Evolutionary conservation across 2,113 vertebrate species (phyloP), one percentile per base, ranked within the genome.

Genomic region (Oceanodroma tethys): DNA sequence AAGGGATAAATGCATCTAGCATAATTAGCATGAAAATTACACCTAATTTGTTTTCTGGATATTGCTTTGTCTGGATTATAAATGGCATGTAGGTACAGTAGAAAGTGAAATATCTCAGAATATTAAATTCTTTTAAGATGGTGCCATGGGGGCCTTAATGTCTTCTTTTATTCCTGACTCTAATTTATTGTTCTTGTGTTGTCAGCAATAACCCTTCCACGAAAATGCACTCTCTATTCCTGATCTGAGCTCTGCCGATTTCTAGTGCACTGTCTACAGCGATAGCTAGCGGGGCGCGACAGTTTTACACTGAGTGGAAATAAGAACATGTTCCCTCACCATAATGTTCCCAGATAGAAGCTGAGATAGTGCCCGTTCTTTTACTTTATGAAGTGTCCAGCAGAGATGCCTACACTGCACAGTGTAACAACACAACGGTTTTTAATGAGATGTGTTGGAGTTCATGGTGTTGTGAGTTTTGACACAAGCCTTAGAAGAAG

Each of bases 21-120:
- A 55, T 93, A 97, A 98, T 98, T 97, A 98, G 85, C 89, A 90
- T 65, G 67, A 95, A 97, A 98, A 98, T 97, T 97, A 60, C 66
- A 78, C 85, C 81, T 95, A 52, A 73, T 95, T 96, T 97, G 40
- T 95, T 97, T 96, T 50, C 83, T 87, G 75, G 74, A 38, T 98
- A 94, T 97, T 98, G 87, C 82, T 71, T 81, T 96, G 59, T 92
- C 93, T 97, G 73, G 68, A 62, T 97, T 96, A 97, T 93, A 80
- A 95, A 96, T 95, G 76, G 59, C 85, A 94, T 68, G 86, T 94
- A 81, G 74, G 72, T 95, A 90, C 60, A 88, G 88, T 88, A 56
- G 71, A 80, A 97, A 97, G 83, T 94, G 80, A 97, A 97, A 97
- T 97, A 97, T 90, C 70, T 96, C 52, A 91, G 85, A 97, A 90